Conservation (phyloP, 2,888 invertebrate species). For the Anoncus sp. region DNA sequence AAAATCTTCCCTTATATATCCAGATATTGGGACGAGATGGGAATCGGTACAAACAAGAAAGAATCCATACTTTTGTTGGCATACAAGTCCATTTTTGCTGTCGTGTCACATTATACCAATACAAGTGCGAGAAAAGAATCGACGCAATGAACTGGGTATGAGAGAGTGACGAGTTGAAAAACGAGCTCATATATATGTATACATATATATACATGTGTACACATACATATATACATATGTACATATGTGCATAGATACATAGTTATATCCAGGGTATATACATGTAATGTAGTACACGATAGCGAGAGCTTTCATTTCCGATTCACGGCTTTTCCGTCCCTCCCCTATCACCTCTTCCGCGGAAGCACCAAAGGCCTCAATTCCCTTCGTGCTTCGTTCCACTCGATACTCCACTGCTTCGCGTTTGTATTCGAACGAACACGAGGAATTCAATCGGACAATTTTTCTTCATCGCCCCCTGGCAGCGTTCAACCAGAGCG, state of each 20-base stretch:
- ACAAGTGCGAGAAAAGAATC: neutral
- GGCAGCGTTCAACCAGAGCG: neutral
- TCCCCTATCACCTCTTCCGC: conserved; percentile 24
- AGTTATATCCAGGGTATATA: neutral
- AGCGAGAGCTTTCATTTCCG: conserved; percentile 54
- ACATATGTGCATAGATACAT: neutral
- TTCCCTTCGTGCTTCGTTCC: conserved; percentile 25
- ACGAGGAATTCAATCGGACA: conserved; percentile 62
- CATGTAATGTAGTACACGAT: conserved; percentile 7
- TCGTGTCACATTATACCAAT: neutral
- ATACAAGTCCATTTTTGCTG: neutral
- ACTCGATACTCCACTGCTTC: conserved; percentile 29
- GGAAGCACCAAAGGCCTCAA: conserved; percentile 23
- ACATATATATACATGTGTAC: neutral
- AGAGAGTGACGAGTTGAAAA: conserved; percentile 37
- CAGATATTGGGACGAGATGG: neutral
- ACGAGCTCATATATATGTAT: conserved; percentile 15
- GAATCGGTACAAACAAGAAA: conserved; percentile 24
- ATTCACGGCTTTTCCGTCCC: conserved; percentile 37
- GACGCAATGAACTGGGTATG: neutral
- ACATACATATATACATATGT: neutral
- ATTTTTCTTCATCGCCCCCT: conserved; percentile 55
- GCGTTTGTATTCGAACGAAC: conserved; percentile 38
- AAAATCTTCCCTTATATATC: conserved; percentile 2
- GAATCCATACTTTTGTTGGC: conserved; percentile 7